Percentiles rank a stretch among this genome's conserved stretches.
Conservation (phyloP, 2,888 invertebrate genomes). For the Brachypalpus laphriformis region DNA sequence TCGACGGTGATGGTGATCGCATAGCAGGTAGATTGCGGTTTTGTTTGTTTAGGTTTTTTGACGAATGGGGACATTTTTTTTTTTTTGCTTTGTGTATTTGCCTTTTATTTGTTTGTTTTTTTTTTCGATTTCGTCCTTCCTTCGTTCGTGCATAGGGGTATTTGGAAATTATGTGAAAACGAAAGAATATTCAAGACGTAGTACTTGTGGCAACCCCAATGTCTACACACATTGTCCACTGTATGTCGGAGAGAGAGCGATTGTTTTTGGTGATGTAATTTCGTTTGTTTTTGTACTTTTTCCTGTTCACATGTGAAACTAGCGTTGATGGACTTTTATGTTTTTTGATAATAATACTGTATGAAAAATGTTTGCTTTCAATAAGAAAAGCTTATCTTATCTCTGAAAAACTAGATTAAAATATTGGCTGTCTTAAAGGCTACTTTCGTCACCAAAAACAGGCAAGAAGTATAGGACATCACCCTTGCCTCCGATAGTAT, state of each 20-base stretch:
- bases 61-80: slow-evolving; percentile 13
- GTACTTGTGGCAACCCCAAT: slow-evolving; percentile 7
- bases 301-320: background rate
- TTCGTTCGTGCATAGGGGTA: background rate
- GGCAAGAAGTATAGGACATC: too few relatives aligned
- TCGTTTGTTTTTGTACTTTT: slow-evolving; percentile 24
- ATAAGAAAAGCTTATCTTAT: too few relatives aligned
- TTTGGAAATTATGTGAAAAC: background rate
- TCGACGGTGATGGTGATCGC: slow-evolving; percentile 15
- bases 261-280: slow-evolving; percentile 30
- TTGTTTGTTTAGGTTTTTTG: slow-evolving; percentile 39
- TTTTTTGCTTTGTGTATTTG: background rate
- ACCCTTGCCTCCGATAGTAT: too few relatives aligned
- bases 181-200: background rate
- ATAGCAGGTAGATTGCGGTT: slow-evolving; percentile 51
- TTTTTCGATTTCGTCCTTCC: background rate
- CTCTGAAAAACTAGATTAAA: too few relatives aligned
- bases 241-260: background rate
- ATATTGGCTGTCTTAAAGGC: too few relatives aligned
- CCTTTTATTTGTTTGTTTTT: background rate
- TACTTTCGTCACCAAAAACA: too few relatives aligned
- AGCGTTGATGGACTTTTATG: too few relatives aligned
- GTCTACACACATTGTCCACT: background rate
- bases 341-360: too few relatives aligned
- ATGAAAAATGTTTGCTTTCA: too few relatives aligned